Percentiles rank a stretch among this genome's conserved stretches.
Conservation (phyloP, 2,797 vertebrate species). For the Chrosomus eos region DNA sequence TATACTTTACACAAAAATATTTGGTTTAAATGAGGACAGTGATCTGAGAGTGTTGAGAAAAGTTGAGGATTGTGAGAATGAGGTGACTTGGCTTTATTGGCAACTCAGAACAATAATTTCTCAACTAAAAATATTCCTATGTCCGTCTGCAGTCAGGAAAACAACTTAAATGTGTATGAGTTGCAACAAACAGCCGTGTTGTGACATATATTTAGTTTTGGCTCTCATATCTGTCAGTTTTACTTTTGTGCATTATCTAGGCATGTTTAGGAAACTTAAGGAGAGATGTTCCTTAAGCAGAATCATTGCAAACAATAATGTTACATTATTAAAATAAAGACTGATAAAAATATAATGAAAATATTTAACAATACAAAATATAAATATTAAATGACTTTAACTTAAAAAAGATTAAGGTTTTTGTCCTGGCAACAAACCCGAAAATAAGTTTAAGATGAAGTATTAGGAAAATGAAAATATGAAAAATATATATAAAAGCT, state of each 20-base stretch:
- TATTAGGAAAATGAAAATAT: background rate
- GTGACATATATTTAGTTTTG: background rate
- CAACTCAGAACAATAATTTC: conserved; percentile 30
- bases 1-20: background rate
- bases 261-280: background rate
- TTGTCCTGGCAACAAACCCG: background rate
- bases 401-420: background rate
- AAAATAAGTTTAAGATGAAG: background rate
- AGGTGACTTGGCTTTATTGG: conserved; percentile 8
- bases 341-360: background rate
- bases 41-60: conserved; percentile 21
- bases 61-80: conserved; percentile 33
- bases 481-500: background rate
- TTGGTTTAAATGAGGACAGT: conserved; percentile 7
- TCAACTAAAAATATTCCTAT: conserved; percentile 47
- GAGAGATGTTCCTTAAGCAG: background rate
- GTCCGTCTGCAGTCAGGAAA: background rate
- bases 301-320: too few species aligned
- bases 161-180: background rate
- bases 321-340: background rate
- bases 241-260: background rate
- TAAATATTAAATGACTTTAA: background rate
- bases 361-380: background rate
- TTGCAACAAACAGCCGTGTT: background rate
- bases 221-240: background rate